Conservation (phyloP, 2,113 vertebrate genomes). For the Cinclus mexicanus region DNA sequence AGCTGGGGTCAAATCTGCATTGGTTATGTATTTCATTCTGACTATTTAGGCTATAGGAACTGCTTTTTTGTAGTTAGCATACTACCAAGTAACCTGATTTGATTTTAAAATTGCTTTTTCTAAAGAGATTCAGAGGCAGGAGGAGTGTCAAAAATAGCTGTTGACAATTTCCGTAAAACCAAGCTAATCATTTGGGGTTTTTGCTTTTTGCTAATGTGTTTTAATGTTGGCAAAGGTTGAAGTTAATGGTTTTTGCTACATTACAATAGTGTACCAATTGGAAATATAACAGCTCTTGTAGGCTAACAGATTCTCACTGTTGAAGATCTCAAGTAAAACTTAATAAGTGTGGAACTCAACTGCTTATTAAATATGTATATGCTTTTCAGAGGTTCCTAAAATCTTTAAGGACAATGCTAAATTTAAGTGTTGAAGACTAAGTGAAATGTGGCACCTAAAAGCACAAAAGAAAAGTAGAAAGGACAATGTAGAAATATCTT, state of each 20-base stretch:
- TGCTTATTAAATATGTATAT: not conserved
- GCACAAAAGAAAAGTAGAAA: not conserved
- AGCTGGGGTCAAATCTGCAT: not conserved
- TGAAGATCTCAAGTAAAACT: not conserved
- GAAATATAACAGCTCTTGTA: not conserved
- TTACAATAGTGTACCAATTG: not conserved
- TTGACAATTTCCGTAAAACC: not conserved
- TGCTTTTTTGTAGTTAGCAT: not conserved
- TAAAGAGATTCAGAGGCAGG: fast-evolving
- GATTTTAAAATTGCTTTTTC: not conserved
- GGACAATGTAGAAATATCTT: not conserved
- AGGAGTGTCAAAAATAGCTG: not conserved
- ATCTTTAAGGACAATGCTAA: not conserved
- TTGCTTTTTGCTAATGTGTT: not conserved
- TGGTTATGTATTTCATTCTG: not conserved
- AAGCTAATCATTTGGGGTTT: not conserved
- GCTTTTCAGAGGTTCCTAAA: not conserved
- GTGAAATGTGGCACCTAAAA: not conserved
- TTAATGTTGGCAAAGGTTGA: not conserved
- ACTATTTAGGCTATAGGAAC: not conserved
- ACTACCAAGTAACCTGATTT: not conserved
- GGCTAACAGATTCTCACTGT: not conserved
- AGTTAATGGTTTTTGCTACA: not conserved
- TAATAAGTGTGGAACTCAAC: not conserved
- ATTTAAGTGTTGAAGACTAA: not conserved